Evolutionary conservation across 2,797 vertebrate genomes (phyloP).

Genomic region (Pangasius mekongensis): DNA sequence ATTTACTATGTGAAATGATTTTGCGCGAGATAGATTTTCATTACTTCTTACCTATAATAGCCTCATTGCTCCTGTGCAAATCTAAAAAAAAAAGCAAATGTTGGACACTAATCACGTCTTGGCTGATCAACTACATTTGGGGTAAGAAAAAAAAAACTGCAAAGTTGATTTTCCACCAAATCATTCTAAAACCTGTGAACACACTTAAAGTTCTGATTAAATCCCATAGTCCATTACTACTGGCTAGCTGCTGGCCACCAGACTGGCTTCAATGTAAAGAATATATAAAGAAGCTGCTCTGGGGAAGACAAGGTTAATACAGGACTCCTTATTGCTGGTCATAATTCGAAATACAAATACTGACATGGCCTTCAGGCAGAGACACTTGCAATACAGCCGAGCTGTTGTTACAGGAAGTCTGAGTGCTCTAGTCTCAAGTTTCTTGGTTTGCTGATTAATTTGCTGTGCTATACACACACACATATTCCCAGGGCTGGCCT

Average conservation of each 20-base stretch:
- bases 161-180: not conserved
- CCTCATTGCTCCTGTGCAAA: not conserved
- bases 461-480: slow-evolving; percentile 9
- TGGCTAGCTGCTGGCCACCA: not conserved
- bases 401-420: slow-evolving; percentile 8
- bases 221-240: not conserved
- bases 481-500: slow-evolving; percentile 21
- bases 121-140: not conserved
- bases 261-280: not conserved
- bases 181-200: slow-evolving; percentile 1
- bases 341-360: slow-evolving; percentile 2
- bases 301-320: not conserved
- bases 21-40: not conserved
- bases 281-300: not conserved
- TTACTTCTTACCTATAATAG: not conserved
- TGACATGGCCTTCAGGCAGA: not conserved
- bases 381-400: slow-evolving; percentile 5
- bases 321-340: slow-evolving; percentile 31
- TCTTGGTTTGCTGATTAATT: slow-evolving; percentile 27
- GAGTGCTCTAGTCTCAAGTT: slow-evolving; percentile 11
- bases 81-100: not conserved
- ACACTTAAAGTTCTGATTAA: not conserved
- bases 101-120: not conserved
- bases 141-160: not conserved
- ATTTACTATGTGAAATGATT: not conserved